Base-by-base conservation (phyloP, 2,888 invertebrate genomes). In the Synanthedon myopaeformis region DNA sequence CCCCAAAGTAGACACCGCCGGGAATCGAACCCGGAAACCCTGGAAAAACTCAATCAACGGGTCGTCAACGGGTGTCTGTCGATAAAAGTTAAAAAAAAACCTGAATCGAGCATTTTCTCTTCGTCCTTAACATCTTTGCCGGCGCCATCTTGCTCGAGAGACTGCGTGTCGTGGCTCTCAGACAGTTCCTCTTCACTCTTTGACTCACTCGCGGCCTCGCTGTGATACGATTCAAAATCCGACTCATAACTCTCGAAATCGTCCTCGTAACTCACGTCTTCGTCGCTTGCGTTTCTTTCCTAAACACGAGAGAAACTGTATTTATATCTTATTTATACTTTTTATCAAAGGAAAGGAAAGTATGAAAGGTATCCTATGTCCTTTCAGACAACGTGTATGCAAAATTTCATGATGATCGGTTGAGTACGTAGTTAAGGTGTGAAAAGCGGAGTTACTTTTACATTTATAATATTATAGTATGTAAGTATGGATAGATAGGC, bases 161-260 rank as follows among this genome's bases (percentile, higher is more conserved):
- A 5, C 10, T 12, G 17, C 13, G 41, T 13, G 13, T 13, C 35
- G 42, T 55, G 56, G 48, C 57, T 54, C 8, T 55, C 56, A n/a
- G 42, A 51, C 3, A 59, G 51, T 41, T 57, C 57, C 55, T 57
- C 55, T 56, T 56, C 54, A 4, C 51, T 55, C 56, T 59, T 54
- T 12, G 53, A 41, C 35, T n/a, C 13, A 23, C 55, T 42, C 13
- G 56, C 54, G 2, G 58, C 56, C 4, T 61, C 59, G 56, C 78
- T 82, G 51, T 82, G 81, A 54, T 85, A 84, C 0, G 88, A 86
- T 11, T 88, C 87, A 53, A 88, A 88, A 59, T 88, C 88, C 0
- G 88, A 88, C 59, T 86, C 87, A 59, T 88, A 88, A 50, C 86
- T 87, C 54, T 88, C 88, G 48, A 88, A 88, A 53, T 88, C 88